A percentile compares a stretch with the other conserved stretches of the same genome.
These are phyloP conservation scores for Zaprionus africanus DNA, from an alignment of 1,140 invertebrate species.

Conservation along the genomic window DNA sequence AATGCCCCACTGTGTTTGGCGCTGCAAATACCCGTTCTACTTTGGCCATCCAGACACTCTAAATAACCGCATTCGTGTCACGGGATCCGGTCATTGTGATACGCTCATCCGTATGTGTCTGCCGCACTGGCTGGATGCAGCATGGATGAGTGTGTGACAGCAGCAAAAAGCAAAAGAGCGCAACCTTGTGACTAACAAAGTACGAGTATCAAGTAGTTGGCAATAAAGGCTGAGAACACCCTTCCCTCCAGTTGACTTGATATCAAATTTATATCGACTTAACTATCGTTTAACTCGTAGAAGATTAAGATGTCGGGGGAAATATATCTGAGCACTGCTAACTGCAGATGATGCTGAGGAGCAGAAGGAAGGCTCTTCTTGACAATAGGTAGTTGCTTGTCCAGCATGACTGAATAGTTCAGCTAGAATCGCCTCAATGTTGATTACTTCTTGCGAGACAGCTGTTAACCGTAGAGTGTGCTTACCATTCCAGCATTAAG, in stretches of 20 bases:
- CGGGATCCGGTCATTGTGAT: conserved; percentile 3
- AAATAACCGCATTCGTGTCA: conserved; percentile 24
- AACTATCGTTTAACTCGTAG: no score
- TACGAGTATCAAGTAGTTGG: background rate
- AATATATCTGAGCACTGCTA: no score
- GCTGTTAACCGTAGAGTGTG: no score
- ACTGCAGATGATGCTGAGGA: no score
- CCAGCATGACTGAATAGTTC: no score
- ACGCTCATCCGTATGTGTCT: background rate
- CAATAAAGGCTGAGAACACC: background rate
- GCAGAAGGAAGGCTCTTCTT: no score
- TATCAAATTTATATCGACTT: no score
- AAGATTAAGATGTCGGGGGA: no score
- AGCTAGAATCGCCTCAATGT: no score
- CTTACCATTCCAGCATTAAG: no score
- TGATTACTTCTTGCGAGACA: no score
- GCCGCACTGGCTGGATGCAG: background rate
- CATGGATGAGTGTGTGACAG: background rate
- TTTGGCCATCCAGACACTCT: conserved; percentile 5
- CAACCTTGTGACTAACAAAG: background rate
- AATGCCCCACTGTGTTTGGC: background rate
- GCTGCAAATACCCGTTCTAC: conserved; percentile 7
- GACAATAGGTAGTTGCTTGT: no score
- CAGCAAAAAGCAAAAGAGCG: background rate
- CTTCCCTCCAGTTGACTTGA: background rate